These are phyloP conservation scores for Daphoenositta chrysoptera DNA, from an alignment of 2,113 vertebrate genomes.

Conservation along the genomic window DNA sequence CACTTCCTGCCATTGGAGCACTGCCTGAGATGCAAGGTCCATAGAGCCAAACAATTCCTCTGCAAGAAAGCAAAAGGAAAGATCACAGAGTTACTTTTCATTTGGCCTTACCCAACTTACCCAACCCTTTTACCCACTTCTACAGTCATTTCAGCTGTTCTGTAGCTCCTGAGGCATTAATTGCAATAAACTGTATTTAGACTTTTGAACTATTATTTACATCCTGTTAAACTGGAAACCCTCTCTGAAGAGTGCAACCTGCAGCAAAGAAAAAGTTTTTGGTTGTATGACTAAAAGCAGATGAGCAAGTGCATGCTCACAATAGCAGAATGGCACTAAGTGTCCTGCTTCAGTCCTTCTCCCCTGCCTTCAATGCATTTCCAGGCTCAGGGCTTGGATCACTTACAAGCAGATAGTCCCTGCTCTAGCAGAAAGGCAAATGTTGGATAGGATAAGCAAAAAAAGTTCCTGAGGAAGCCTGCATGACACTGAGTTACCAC, in stretches of 20 bases:
- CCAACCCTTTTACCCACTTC: neutral
- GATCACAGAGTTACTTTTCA: neutral
- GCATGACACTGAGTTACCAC: neutral
- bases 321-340: neutral
- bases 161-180: neutral
- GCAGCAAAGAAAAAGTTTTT: neutral
- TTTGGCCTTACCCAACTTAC: neutral
- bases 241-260: neutral
- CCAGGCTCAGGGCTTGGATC: neutral
- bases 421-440: neutral
- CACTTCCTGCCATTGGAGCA: constrained; percentile 62
- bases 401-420: neutral
- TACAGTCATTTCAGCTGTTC: neutral
- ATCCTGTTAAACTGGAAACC: neutral
- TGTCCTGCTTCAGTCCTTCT: neutral
- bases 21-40: neutral
- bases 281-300: neutral
- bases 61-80: neutral
- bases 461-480: neutral
- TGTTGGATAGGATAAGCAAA: neutral
- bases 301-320: neutral
- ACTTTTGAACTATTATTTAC: neutral
- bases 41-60: neutral
- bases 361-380: neutral
- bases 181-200: neutral